These are phyloP conservation scores for Lypha dubia DNA, from an alignment of 2,888 invertebrate species.

Conservation along the genomic window DNA sequence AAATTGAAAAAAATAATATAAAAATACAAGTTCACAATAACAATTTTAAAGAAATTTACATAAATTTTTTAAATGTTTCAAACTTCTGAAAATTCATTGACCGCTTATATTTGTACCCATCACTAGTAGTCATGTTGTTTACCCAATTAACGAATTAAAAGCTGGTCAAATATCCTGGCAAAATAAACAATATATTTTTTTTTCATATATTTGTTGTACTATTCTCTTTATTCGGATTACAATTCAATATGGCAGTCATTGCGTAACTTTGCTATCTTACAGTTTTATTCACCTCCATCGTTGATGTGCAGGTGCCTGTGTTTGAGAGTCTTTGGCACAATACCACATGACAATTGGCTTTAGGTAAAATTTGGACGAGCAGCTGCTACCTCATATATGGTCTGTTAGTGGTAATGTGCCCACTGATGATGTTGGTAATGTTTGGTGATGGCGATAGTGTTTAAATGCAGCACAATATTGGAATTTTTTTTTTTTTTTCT, in stretches of 20 bases:
- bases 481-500: conserved; percentile 4
- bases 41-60: no score
- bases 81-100: background rate
- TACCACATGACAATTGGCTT: conserved; percentile 59
- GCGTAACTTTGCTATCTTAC: background rate
- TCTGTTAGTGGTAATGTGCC: conserved; percentile 29
- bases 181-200: conserved; percentile 19
- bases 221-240: background rate
- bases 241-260: background rate
- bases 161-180: background rate
- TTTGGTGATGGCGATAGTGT: conserved; percentile 6
- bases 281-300: background rate
- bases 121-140: background rate
- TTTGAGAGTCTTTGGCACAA: background rate
- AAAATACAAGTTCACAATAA: no score
- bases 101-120: background rate
- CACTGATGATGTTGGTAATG: conserved; percentile 16
- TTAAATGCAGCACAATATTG: conserved; percentile 18
- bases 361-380: conserved; percentile 40
- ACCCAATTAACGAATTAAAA: conserved; percentile 43
- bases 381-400: conserved; percentile 37
- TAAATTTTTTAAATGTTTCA: no score
- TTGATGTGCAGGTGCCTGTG: background rate
- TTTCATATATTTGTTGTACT: background rate
- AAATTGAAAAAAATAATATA: no score